Evolutionary conservation across 2,888 invertebrate genomes (phyloP).

Genomic region (Apodemia mormo): DNA sequence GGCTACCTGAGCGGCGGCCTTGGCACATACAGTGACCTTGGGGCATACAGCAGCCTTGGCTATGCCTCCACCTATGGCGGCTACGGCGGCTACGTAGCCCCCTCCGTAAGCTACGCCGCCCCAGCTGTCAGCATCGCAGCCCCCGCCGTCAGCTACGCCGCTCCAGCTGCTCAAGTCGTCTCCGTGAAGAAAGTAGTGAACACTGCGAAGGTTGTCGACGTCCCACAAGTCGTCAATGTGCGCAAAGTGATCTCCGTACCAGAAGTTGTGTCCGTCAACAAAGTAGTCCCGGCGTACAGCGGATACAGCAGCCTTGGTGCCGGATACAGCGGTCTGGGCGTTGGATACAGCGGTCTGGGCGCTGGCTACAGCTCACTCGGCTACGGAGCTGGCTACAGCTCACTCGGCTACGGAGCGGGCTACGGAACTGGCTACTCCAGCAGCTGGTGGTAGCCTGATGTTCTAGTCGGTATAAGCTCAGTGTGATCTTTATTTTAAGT

Average conservation of each 20-base stretch:
- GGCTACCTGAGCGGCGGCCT: constrained; percentile 44
- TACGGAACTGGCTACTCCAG: constrained; percentile 35
- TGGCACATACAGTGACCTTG: not conserved
- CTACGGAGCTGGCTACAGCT: constrained; percentile 29
- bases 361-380: constrained; percentile 34
- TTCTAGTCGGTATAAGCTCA: constrained; percentile 7
- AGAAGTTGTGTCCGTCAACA: constrained; percentile 57
- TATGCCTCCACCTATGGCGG: constrained; percentile 22
- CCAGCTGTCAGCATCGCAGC: constrained; percentile 26
- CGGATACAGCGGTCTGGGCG: constrained; percentile 34
- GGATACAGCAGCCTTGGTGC: constrained; percentile 34
- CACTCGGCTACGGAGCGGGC: constrained; percentile 28
- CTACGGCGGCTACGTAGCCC: constrained; percentile 25
- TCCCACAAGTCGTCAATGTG: constrained; percentile 50
- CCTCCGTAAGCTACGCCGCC: constrained; percentile 3
- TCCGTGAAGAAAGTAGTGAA: constrained; percentile 53
- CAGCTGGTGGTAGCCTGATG: constrained; percentile 40
- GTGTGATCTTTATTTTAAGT: constrained; percentile 22
- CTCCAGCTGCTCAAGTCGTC: constrained; percentile 43
- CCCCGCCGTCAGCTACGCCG: constrained; percentile 34
- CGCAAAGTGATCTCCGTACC: constrained; percentile 55
- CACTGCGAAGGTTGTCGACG: constrained; percentile 46
- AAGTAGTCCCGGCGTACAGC: constrained; percentile 50
- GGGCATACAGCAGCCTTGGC: not conserved
- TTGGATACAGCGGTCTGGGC: constrained; percentile 34